Evolutionary conservation across 2,113 vertebrate genomes (phyloP), one percentile per base, ranked within the genome.

Genomic region (Ictalurus furcatus): DNA sequence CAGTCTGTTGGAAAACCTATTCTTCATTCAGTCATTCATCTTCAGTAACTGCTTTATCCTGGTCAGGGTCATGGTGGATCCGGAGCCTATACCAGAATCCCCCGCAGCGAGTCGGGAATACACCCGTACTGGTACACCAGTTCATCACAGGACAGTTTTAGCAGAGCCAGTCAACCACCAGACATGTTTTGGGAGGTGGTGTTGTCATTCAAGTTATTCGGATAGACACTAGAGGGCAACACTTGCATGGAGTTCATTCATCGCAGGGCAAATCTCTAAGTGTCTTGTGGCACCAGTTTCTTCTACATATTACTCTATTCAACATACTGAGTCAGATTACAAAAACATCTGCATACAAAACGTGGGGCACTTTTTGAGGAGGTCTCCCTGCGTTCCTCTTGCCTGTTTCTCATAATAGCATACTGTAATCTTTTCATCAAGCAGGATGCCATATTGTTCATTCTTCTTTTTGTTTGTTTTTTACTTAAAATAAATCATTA

Each of bases 201-300:
- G 11, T 0, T 13, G 0, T 16, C 28, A 19, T 80, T 9, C 28
- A 56, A 8, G 28, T 25, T 56, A 34, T 23, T 56, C 48, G 54
- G 9, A n/a, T 44, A n/a, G 11, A 88, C 92, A 92, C 85, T 54
- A 65, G 92, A 84, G 88, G 91, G 90, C 85, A 89, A 86, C 63
- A 90, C 52, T 79, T 9, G 28, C 52, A 56, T 58, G 54, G 19
- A 37, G 11, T 61, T 59, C 4, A 61, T 52, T 52, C 48, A 52
- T 12, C 0, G 1, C 3, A 37, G 52, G 6, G 5, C 28, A 13
- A 52, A 0, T 12, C 11, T 14, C 6, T 40, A 74, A 37, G 34
- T 37, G n/a, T 71, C 5, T 19, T 16, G 6, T 17, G 2, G 69
- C 16, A 37, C 4, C 30, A 73, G 69, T 37, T 73, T 73, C 30